Evolutionary conservation across 2,797 vertebrate genomes (phyloP).

Genomic region (Betta splendens): DNA sequence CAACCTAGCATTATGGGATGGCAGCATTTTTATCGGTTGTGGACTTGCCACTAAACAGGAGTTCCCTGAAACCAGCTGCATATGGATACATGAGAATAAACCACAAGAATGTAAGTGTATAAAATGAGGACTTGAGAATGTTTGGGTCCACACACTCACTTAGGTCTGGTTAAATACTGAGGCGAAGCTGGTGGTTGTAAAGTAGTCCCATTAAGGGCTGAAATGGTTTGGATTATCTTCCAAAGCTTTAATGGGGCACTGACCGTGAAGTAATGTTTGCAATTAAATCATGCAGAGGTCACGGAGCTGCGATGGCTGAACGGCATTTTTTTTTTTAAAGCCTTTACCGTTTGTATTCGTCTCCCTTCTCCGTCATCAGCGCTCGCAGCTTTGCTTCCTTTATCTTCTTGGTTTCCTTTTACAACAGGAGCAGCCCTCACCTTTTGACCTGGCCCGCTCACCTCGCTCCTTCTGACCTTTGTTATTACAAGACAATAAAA

Average conservation of each 20-base stretch:
- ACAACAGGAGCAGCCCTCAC: slow-evolving; percentile 3
- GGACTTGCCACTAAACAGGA: slow-evolving; percentile 20
- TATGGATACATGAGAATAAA: slow-evolving; percentile 31
- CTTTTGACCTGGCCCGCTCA: not conserved
- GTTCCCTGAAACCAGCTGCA: slow-evolving; percentile 36
- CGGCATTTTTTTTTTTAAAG: not conserved
- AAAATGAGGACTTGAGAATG: slow-evolving; percentile 31
- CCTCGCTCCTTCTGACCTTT: slow-evolving; percentile 1
- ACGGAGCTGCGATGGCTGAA: slow-evolving; percentile 9
- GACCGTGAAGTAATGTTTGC: slow-evolving; percentile 11
- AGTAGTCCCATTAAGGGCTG: slow-evolving; percentile 40
- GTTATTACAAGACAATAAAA: not conserved
- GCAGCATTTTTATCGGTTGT: slow-evolving; percentile 16
- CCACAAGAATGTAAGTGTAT: slow-evolving; percentile 32
- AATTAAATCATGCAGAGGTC: slow-evolving; percentile 22
- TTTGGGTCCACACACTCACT: slow-evolving; percentile 3
- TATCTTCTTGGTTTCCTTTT: slow-evolving; percentile 13
- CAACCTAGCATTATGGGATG: slow-evolving; percentile 12
- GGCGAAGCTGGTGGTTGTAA: slow-evolving; percentile 29
- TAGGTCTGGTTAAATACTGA: slow-evolving; percentile 23
- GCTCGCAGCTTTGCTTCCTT: slow-evolving; percentile 4
- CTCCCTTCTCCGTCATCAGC: slow-evolving; percentile 11
- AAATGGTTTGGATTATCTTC: slow-evolving; percentile 26
- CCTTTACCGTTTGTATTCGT: slow-evolving; percentile 1
- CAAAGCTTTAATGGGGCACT: slow-evolving; percentile 8